Evolutionary conservation across 2,888 invertebrate genomes (phyloP).

Genomic region (Carpatolechia fugitivella): DNA sequence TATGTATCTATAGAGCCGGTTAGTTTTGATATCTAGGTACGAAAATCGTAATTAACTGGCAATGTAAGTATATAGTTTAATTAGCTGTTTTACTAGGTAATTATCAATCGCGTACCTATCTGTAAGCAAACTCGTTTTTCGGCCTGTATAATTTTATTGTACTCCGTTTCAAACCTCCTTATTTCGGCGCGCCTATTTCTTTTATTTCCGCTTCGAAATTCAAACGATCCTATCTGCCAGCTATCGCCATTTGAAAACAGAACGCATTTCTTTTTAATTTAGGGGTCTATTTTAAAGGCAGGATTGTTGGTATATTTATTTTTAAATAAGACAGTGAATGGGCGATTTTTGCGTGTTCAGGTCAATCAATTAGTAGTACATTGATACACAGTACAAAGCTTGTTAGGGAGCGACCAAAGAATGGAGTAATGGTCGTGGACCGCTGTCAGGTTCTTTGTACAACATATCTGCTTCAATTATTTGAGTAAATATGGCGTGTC

Average conservation of each 20-base stretch:
- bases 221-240: background rate
- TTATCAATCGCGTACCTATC: too few relatives aligned
- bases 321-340: conserved; percentile 16
- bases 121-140: too few relatives aligned
- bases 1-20: too few relatives aligned
- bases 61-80: too few relatives aligned
- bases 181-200: background rate
- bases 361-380: conserved; percentile 28
- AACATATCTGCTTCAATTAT: conserved; percentile 28
- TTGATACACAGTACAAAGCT: conserved; percentile 24
- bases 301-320: background rate
- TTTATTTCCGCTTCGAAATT: background rate
- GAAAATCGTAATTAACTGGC: too few relatives aligned
- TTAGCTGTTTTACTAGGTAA: too few relatives aligned
- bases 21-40: too few relatives aligned
- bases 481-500: conserved; percentile 25
- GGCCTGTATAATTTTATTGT: too few relatives aligned
- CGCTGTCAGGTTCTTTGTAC: conserved; percentile 20
- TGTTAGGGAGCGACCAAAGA: conserved; percentile 31
- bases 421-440: conserved; percentile 30
- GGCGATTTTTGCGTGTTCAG: conserved; percentile 33
- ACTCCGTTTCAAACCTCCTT: background rate
- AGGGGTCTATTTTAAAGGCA: conserved; percentile 21
- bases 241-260: background rate
- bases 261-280: background rate